Conservation (phyloP, 2,888 invertebrate species). For the Folsomia candida region DNA sequence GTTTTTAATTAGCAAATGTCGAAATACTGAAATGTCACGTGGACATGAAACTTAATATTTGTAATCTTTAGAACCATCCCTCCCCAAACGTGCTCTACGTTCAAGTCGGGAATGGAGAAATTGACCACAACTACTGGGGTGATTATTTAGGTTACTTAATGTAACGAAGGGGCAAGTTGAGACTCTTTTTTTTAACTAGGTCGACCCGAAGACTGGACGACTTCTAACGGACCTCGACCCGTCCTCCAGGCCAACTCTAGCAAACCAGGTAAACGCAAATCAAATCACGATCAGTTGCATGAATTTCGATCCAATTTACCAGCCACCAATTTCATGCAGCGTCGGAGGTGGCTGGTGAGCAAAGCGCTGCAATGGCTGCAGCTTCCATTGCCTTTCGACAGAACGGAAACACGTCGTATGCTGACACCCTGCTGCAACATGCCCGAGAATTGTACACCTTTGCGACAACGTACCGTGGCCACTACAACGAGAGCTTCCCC, state of each 20-base stretch:
- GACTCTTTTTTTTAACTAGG: too few relatives aligned
- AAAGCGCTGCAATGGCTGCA: constrained; percentile 62
- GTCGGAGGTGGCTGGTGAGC: constrained; percentile 63
- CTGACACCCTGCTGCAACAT: constrained; percentile 56
- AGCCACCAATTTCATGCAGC: constrained; percentile 46
- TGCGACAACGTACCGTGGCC: constrained; percentile 57
- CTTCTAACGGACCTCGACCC: too few relatives aligned
- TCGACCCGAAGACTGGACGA: constrained; percentile 60
- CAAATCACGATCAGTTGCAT: too few relatives aligned
- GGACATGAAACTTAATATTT: too few relatives aligned
- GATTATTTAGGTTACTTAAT: too few relatives aligned
- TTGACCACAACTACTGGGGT: constrained; percentile 59
- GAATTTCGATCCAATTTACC: too few relatives aligned
- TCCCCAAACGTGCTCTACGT: constrained; percentile 53
- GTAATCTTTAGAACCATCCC: constrained; percentile 43
- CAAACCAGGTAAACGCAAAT: constrained; percentile 20
- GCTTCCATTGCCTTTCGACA: constrained; percentile 58
- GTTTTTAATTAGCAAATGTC: constrained; percentile 50
- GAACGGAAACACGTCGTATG: constrained; percentile 54
- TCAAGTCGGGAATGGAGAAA: constrained; percentile 53
- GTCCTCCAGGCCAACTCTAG: constrained; percentile 26
- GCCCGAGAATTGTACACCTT: constrained; percentile 59
- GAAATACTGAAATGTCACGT: not conserved
- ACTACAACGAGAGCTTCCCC: constrained; percentile 59
- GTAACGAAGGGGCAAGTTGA: too few relatives aligned